Evolutionary conservation across 1,140 invertebrate genomes (phyloP), one percentile per base, ranked within the genome.

Genomic region (Cherax destructor): DNA sequence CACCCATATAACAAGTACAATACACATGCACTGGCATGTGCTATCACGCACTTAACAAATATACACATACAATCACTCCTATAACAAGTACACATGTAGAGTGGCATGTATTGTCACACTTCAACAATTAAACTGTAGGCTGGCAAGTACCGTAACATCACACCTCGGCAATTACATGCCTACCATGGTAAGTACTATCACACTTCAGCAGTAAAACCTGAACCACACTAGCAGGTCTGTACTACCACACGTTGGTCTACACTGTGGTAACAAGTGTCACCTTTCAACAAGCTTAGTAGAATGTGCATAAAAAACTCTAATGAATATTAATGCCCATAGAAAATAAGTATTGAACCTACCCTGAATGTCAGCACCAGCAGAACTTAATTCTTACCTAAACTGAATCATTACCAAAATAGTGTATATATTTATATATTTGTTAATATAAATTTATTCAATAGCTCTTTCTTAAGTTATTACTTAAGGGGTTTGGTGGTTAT

Each of bases 101-200:
- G 30, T 69, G 13, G 18, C 9, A 56, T 16, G 80, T 83, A 83
- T 24, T 41, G 61, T 83, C 56, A 83, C 80, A 83, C 80, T 83
- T 83, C 52, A 83, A 83, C 80, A 83, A 83, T 52, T 83, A 56
- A 83, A 83, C 80, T 83, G 41, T 65, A 83, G 49, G 49, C 24
- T 65, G 56, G 80, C 56, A 83, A 59, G 61, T 83, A 83, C 52
- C 52, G 13, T 56, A 56, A 56, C 30, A 83, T 83, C 80, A 83
- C 80, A 83, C 80, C 52, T 83, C 52, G 30, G 52, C 80, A 83
- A 61, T 30, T 83, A 83, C 50, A 83, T 50, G 30, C 52, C n/a
- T 83, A 61, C 50, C 80, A 83, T 83, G 80, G 80, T 52, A 83
- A 83, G 80, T 83, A 83, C 81, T 83, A 83, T 83, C 81, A 83